Percentiles rank a stretch among this genome's conserved stretches.
Conservation (phyloP, 2,113 vertebrate species). For the Petaurus breviceps region DNA sequence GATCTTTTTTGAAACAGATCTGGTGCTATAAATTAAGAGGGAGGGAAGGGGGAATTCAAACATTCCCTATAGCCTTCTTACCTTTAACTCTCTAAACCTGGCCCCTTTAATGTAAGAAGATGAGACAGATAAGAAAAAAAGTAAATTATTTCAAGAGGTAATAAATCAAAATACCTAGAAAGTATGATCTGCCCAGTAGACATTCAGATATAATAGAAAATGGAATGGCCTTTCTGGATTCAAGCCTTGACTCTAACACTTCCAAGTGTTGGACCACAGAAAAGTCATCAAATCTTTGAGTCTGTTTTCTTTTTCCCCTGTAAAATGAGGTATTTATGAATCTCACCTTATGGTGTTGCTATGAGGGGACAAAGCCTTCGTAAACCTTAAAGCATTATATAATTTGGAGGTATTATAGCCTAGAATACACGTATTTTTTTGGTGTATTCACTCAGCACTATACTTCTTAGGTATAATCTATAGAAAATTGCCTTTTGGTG, state of each 20-base stretch:
- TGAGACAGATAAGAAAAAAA: neutral
- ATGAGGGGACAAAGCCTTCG: neutral
- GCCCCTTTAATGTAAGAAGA: neutral
- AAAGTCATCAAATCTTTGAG: neutral
- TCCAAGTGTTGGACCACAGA: neutral
- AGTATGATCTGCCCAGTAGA: neutral
- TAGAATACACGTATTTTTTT: neutral
- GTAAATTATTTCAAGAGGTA: neutral
- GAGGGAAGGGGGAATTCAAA: neutral
- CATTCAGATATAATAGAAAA: neutral
- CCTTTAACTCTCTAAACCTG: neutral
- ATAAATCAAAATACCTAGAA: neutral
- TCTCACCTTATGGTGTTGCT: neutral
- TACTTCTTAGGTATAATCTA: neutral
- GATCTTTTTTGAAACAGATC: neutral
- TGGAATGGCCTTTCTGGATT: neutral
- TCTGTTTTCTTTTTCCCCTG: conserved; percentile 17
- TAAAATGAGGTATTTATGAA: neutral
- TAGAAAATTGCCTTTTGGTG: too few species aligned
- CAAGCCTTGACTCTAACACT: neutral
- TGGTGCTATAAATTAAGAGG: neutral
- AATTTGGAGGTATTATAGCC: too few species aligned
- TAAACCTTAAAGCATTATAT: neutral
- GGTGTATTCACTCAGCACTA: neutral
- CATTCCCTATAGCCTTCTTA: neutral